Conservation (phyloP, 1,140 invertebrate genomes). For the Adelges cooleyi region DNA sequence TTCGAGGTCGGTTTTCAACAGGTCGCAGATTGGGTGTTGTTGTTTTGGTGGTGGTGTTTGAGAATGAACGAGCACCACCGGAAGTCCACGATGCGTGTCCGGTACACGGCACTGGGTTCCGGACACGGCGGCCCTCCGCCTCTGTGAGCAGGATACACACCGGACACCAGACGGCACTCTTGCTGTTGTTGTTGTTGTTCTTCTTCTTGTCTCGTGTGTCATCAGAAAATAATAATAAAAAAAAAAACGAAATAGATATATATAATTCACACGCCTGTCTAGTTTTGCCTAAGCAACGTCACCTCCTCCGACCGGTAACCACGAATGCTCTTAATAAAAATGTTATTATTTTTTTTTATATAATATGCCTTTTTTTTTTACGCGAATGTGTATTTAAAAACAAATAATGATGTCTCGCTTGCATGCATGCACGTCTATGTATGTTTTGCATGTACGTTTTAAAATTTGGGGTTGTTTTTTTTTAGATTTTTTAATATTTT, state of each 20-base stretch:
- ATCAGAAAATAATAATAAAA: not conserved
- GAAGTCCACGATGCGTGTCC: not conserved
- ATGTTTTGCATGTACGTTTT: not conserved
- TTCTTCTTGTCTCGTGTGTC: not conserved
- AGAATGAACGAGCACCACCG: not conserved
- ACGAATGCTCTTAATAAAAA: not conserved
- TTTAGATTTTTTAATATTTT: not conserved
- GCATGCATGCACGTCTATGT: no score
- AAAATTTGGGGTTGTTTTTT: not conserved
- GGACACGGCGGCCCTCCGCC: not conserved
- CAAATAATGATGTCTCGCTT: no score
- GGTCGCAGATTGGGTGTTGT: not conserved
- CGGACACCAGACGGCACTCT: not conserved
- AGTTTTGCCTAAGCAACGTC: not conserved
- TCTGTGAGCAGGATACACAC: not conserved
- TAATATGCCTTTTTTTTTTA: not conserved
- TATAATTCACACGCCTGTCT: not conserved
- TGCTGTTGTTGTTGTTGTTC: not conserved
- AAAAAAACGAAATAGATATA: not conserved
- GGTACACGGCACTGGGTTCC: not conserved
- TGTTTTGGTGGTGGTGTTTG: not conserved
- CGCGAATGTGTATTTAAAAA: no score
- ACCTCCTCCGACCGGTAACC: slow-evolving; percentile 2
- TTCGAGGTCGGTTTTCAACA: slow-evolving; percentile 21
- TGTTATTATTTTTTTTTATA: no score